Conservation (phyloP, 1,140 invertebrate species). For the Drosophila sechellia region DNA sequence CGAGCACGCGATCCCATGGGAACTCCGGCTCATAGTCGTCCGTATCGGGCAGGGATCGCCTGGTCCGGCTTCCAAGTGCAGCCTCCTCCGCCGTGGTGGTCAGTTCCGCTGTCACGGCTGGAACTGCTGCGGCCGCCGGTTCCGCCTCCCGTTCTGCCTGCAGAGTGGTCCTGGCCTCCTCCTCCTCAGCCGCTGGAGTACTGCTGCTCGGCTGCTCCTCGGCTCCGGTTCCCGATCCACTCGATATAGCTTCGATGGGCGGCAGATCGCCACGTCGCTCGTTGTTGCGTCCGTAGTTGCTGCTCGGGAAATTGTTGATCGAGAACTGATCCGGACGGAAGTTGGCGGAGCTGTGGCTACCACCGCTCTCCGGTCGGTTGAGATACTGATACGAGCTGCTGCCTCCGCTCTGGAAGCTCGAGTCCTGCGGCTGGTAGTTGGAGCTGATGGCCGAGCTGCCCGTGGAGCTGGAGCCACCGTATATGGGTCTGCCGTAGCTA, state of each 20-base stretch:
- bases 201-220: conserved; percentile 59
- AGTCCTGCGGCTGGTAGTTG: conserved; percentile 76
- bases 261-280: conserved; percentile 75
- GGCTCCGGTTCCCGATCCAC: conserved; percentile 29
- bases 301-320: conserved; percentile 75
- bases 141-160: conserved; percentile 53
- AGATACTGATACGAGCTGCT: conserved; percentile 78
- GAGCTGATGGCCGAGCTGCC: conserved; percentile 68
- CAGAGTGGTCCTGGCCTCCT: conserved; percentile 72
- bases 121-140: conserved; percentile 18
- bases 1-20: conserved; percentile 79
- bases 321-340: conserved; percentile 78
- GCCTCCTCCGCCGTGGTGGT: conserved; percentile 32
- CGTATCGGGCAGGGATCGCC: conserved; percentile 56
- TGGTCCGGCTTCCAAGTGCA: conserved; percentile 30
- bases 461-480: conserved; percentile 50
- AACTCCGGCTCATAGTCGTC: conserved; percentile 71
- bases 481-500: conserved; percentile 72
- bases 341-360: conserved; percentile 64
- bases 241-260: conserved; percentile 68
- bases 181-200: conserved; percentile 72
- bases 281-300: conserved; percentile 80
- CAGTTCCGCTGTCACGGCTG: conserved; percentile 33
- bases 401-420: conserved; percentile 60
- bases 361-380: conserved; percentile 76